Evolutionary conservation across 2,113 vertebrate genomes (phyloP).

Genomic region (Hipposideros armiger): DNA sequence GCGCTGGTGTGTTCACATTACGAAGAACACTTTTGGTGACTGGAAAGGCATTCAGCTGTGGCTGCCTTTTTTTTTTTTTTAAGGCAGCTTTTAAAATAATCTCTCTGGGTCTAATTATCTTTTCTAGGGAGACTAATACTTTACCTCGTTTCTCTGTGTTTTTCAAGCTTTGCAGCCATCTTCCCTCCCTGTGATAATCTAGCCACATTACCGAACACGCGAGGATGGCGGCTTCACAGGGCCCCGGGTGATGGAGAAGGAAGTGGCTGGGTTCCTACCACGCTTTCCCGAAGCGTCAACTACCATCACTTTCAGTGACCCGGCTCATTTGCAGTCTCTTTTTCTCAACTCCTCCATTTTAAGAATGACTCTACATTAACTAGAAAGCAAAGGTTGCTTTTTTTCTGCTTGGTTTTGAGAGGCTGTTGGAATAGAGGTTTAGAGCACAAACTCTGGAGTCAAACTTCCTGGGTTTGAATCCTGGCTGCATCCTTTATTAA

Average conservation of each 20-base stretch:
- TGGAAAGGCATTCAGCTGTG: conserved; percentile 73
- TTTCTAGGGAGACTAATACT: conserved; percentile 61
- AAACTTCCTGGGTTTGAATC: not conserved
- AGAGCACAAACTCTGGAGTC: not conserved
- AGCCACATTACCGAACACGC: not conserved
- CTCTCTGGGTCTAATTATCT: conserved; percentile 71
- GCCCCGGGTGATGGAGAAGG: not conserved
- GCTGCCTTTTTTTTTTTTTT: conserved; percentile 15
- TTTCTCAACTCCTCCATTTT: not conserved
- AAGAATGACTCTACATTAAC: not conserved
- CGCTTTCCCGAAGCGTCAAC: not conserved
- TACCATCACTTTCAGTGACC: not conserved
- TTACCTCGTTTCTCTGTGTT: conserved; percentile 33
- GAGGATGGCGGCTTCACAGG: not conserved
- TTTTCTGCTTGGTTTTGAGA: not conserved
- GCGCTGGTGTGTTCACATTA: conserved; percentile 3
- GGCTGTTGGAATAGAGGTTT: not conserved
- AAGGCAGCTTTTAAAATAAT: conserved; percentile 70
- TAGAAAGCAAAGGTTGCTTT: not conserved
- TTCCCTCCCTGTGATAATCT: not conserved
- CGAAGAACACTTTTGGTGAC: conserved; percentile 43
- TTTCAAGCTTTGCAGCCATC: not conserved
- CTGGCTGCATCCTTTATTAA: not conserved
- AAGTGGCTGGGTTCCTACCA: not conserved
- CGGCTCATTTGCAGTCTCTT: not conserved